These are phyloP conservation scores for Bombyx mandarina DNA, from an alignment of 1,140 invertebrate species.

Conservation along the genomic window DNA sequence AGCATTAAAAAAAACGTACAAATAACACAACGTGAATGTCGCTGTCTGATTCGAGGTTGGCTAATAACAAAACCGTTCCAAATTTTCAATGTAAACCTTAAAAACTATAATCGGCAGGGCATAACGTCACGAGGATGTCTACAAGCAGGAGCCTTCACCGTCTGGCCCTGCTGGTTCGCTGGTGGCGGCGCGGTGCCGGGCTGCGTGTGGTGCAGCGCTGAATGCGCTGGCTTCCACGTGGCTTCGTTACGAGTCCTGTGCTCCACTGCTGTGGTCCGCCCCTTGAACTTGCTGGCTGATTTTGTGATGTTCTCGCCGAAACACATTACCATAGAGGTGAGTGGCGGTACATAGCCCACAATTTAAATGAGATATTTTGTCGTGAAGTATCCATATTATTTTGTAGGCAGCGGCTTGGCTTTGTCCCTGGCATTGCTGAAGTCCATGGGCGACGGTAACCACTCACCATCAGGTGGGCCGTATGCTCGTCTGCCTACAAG, in stretches of 20 bases:
- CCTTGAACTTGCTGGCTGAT: slow-evolving; percentile 38
- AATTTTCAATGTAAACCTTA: no score
- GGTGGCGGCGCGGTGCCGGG: slow-evolving; percentile 27
- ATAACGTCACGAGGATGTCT: slow-evolving; percentile 8
- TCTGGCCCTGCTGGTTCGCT: slow-evolving; percentile 30
- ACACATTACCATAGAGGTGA: slow-evolving; percentile 36
- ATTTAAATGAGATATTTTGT: no score
- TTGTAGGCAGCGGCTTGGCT: no score
- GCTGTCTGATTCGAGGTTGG: no score
- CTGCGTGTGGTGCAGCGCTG: slow-evolving; percentile 21
- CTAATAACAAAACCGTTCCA: no score
- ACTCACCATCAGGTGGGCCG: no score
- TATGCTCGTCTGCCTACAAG: no score
- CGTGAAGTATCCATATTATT: no score
- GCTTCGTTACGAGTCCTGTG: slow-evolving; percentile 24
- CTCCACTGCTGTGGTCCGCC: slow-evolving; percentile 28
- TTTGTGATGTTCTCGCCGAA: slow-evolving; percentile 24
- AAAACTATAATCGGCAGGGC: neutral
- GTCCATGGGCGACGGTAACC: no score
- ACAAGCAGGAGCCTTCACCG: slow-evolving; percentile 17
- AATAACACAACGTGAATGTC: no score
- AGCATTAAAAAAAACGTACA: no score
- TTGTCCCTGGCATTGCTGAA: no score
- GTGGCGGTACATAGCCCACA: neutral
- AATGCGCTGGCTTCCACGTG: slow-evolving; percentile 18